phyloP scores from a whole-genome alignment of 2,888 invertebrate genomes.

The Conistra vaccinii region DNA sequence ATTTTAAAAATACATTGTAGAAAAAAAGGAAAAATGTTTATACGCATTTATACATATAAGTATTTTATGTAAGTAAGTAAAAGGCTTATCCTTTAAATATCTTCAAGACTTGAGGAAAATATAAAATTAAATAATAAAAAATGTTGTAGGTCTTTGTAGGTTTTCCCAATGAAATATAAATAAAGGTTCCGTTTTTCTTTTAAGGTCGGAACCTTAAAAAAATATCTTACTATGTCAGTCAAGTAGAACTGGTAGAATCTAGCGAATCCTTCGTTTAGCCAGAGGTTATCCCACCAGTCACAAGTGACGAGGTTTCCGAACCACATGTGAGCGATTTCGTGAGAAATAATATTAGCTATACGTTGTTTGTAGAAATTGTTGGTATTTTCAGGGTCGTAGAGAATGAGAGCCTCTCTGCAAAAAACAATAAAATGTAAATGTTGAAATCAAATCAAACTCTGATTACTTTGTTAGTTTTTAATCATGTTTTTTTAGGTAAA shows the following conservation, averaged over 20 bases:
- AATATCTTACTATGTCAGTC: conserved; percentile 84
- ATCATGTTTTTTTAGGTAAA: neutral
- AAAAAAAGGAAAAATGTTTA: too few species aligned
- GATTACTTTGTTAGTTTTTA: neutral
- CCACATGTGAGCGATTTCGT: conserved; percentile 96
- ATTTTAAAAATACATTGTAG: too few species aligned
- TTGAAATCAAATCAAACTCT: neutral
- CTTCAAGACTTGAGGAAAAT: too few species aligned
- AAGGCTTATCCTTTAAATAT: too few species aligned
- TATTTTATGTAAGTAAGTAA: too few species aligned
- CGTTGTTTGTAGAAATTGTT: conserved; percentile 91
- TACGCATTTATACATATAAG: neutral
- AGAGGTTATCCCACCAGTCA: conserved; percentile 94
- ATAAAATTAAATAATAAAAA: neutral
- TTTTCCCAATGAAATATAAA: neutral
- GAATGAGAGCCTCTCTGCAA: conserved; percentile 91
- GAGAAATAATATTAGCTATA: conserved; percentile 93
- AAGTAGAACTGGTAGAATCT: conserved; percentile 93
- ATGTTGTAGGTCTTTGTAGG: neutral
- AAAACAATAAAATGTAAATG: neutral
- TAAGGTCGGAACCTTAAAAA: neutral
- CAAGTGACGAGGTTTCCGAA: conserved; percentile 94
- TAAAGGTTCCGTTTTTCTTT: neutral
- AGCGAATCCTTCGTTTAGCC: conserved; percentile 94
- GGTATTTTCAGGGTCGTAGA: conserved; percentile 86